A percentile compares a stretch with the other conserved stretches of the same genome.
Evolutionary conservation across 2,888 invertebrate species (phyloP).

Genomic region (Pollenia labialis): DNA sequence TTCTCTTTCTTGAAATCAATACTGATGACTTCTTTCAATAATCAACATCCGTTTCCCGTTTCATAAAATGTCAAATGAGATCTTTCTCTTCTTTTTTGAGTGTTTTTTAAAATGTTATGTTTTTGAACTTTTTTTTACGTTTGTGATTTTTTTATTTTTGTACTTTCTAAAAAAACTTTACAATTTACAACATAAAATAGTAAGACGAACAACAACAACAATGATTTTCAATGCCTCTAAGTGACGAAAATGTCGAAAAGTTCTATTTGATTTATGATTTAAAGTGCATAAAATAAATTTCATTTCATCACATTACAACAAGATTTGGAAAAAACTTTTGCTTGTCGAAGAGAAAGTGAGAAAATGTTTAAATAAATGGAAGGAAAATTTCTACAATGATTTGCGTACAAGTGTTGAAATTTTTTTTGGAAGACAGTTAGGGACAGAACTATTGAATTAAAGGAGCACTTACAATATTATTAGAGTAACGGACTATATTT

Average conservation of each 20-base stretch:
- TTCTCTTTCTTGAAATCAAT: too few species aligned
- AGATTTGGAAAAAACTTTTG: slow-evolving; percentile 49
- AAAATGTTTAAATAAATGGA: not conserved
- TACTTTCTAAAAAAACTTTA: slow-evolving; percentile 13
- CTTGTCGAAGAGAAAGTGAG: slow-evolving; percentile 40
- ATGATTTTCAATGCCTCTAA: slow-evolving; percentile 49
- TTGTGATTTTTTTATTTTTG: not conserved
- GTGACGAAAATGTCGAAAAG: slow-evolving; percentile 70
- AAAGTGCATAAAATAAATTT: slow-evolving; percentile 69
- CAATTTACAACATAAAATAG: not conserved
- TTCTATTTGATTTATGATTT: slow-evolving; percentile 71
- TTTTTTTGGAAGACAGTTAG: too few species aligned
- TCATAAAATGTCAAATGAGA: slow-evolving; percentile 63
- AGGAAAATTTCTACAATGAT: too few species aligned
- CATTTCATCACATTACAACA: slow-evolving; percentile 54
- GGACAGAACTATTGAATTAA: too few species aligned
- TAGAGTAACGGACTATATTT: too few species aligned
- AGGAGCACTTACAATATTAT: too few species aligned
- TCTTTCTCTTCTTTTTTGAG: slow-evolving; percentile 28
- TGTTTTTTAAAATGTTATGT: slow-evolving; percentile 58
- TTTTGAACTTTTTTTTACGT: slow-evolving; percentile 16
- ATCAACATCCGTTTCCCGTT: slow-evolving; percentile 19
- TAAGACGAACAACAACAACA: not conserved
- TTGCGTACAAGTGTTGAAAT: too few species aligned
- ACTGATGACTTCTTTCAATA: slow-evolving; percentile 20